Conservation (phyloP, 2,888 invertebrate genomes). For the Bombylius major region DNA sequence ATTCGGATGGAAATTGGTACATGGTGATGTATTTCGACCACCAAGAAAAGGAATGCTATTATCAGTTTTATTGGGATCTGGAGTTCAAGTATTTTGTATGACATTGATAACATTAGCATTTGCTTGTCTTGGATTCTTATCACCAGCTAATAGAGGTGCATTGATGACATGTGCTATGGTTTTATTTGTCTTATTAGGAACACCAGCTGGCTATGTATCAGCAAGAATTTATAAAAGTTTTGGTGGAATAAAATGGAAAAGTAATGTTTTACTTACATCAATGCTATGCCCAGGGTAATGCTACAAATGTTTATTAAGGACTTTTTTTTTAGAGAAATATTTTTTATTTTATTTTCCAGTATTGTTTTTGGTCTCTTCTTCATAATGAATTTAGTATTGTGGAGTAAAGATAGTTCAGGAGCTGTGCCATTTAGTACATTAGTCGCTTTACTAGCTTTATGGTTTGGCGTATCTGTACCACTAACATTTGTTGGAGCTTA, state of each 20-base stretch:
- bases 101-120: conserved; percentile 89
- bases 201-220: conserved; percentile 93
- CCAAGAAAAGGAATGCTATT: conserved; percentile 93
- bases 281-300: conserved; percentile 91
- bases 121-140: conserved; percentile 97
- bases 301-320: too few relatives aligned
- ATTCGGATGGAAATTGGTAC: conserved; percentile 86
- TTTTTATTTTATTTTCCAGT: conserved; percentile 41
- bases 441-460: conserved; percentile 82
- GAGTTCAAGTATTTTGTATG: conserved; percentile 92
- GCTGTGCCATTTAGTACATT: conserved; percentile 95
- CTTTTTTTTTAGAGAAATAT: background rate
- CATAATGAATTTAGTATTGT: conserved; percentile 89
- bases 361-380: conserved; percentile 96
- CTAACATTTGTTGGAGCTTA: conserved; percentile 96
- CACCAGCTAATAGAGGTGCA: conserved; percentile 96
- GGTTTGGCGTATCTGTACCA: conserved; percentile 98
- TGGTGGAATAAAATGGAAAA: conserved; percentile 97
- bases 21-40: conserved; percentile 95
- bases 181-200: conserved; percentile 91
- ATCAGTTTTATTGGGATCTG: conserved; percentile 91
- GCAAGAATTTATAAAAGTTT: conserved; percentile 97
- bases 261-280: conserved; percentile 90
- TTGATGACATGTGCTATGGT: conserved; percentile 97
- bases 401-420: conserved; percentile 92